Percentiles rank a stretch among this genome's conserved stretches.
These are phyloP conservation scores for Plecturocebus donacophilus DNA, from an alignment of 2,113 vertebrate species.

Conservation along the genomic window DNA sequence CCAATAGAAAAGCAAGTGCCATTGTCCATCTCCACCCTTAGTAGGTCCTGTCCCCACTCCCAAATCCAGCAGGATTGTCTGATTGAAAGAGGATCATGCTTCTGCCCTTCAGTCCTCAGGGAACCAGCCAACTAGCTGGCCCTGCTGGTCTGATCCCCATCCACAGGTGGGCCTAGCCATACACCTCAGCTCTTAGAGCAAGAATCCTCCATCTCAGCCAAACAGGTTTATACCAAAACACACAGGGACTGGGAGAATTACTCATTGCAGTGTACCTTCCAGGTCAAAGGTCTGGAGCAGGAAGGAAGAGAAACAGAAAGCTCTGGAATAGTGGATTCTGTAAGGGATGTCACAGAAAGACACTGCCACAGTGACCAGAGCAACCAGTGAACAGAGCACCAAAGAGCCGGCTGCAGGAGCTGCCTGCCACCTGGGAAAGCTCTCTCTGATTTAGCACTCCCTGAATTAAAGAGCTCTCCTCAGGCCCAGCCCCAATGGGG, in stretches of 20 bases:
- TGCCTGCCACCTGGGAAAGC: accelerated
- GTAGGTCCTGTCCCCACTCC: background rate
- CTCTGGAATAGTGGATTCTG: background rate
- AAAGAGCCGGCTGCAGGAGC: background rate
- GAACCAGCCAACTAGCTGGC: background rate
- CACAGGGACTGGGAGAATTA: background rate
- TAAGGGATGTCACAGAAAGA: background rate
- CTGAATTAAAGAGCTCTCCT: slow-evolving; percentile 44
- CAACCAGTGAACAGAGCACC: background rate
- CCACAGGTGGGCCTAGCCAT: background rate
- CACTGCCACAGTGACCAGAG: accelerated
- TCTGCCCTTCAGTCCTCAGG: background rate
- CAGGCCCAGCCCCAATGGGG: background rate
- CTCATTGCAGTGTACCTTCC: background rate
- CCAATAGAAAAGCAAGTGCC: background rate
- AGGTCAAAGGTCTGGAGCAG: background rate
- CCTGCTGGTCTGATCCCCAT: background rate
- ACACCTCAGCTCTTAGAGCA: accelerated
- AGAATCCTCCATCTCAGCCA: background rate
- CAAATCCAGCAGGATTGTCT: background rate
- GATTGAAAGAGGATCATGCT: no score
- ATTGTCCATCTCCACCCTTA: background rate
- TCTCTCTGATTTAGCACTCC: slow-evolving; percentile 48
- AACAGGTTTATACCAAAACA: background rate
- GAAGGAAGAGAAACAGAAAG: background rate